Conservation (phyloP, 2,888 invertebrate genomes). For the Protonemura montana region DNA sequence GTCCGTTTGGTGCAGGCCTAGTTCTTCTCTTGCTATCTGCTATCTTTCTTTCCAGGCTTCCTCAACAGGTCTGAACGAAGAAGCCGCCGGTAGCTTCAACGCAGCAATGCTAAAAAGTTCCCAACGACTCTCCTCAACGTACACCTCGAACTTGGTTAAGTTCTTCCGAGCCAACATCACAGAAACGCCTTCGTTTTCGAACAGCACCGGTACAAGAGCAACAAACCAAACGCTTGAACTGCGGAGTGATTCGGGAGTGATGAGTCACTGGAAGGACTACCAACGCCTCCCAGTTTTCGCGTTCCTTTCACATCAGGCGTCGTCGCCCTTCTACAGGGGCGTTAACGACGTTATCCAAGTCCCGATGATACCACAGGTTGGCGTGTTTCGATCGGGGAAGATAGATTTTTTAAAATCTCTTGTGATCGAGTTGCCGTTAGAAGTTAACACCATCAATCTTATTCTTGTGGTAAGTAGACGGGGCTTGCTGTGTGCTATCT, state of each 20-base stretch:
- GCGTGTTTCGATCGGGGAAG: slow-evolving; percentile 53
- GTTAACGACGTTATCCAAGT: slow-evolving; percentile 52
- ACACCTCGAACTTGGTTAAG: slow-evolving; percentile 52
- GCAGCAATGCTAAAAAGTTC: slow-evolving; percentile 53
- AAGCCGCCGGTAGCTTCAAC: slow-evolving; percentile 54
- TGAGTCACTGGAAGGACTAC: slow-evolving; percentile 56
- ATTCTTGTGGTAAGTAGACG: slow-evolving; percentile 50
- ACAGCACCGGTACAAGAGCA: slow-evolving; percentile 50
- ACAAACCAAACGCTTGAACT: slow-evolving; percentile 52
- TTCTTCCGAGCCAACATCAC: slow-evolving; percentile 54
- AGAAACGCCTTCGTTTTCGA: slow-evolving; percentile 48
- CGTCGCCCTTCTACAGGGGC: slow-evolving; percentile 52
- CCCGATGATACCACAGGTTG: slow-evolving; percentile 56
- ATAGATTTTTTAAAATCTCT: slow-evolving; percentile 51
- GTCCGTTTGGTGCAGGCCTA: no score
- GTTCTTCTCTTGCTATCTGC: no score
- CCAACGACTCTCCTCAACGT: slow-evolving; percentile 52
- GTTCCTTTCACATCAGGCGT: slow-evolving; percentile 54
- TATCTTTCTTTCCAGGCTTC: neutral
- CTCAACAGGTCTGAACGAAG: slow-evolving; percentile 49
- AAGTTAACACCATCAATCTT: slow-evolving; percentile 51
- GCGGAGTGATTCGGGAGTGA: slow-evolving; percentile 54
- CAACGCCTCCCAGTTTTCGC: slow-evolving; percentile 55
- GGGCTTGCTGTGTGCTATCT: slow-evolving; percentile 44
- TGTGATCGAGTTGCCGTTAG: slow-evolving; percentile 54